A percentile compares a stretch with the other conserved stretches of the same genome.
phyloP scores from a whole-genome alignment of 2,888 invertebrate species.

The Dryococelus australis region DNA sequence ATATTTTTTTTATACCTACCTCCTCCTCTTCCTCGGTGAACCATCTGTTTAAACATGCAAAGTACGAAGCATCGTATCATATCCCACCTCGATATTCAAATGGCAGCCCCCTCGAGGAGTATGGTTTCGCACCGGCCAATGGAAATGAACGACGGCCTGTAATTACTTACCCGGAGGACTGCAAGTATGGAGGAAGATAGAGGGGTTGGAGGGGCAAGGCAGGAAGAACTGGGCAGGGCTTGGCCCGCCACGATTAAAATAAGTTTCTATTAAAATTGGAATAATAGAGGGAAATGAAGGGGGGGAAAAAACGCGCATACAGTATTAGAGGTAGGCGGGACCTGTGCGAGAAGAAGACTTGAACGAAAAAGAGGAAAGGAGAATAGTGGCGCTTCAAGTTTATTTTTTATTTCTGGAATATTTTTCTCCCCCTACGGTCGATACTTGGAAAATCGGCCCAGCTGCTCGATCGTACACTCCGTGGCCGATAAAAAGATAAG shows the following conservation, averaged over 20 bases:
- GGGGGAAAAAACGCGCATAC: constrained; percentile 6
- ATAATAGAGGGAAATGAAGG: background rate
- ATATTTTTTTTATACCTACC: background rate
- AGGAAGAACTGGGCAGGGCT: constrained; percentile 23
- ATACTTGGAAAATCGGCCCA: constrained; percentile 7
- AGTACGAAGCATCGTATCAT: constrained; percentile 11
- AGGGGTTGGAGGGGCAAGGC: background rate
- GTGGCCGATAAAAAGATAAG: background rate
- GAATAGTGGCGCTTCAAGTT: background rate
- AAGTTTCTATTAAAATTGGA: constrained; percentile 29
- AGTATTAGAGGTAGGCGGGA: background rate
- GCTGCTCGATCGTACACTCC: background rate
- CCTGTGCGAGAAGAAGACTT: background rate
- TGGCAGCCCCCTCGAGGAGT: background rate
- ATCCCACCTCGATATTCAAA: constrained; percentile 28
- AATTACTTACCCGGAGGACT: background rate
- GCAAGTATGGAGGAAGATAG: background rate
- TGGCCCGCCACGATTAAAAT: constrained; percentile 20
- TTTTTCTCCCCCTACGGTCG: background rate
- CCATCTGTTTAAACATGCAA: constrained; percentile 26
- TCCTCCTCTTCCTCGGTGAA: background rate
- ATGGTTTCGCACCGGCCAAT: background rate
- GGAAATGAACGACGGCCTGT: background rate
- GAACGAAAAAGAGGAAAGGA: background rate
- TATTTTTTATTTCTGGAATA: background rate